These are phyloP conservation scores for Dysidea cf. avara DNA, from an alignment of 37 sponge, comb jelly and placozoan genomes.

Conservation along the genomic window DNA sequence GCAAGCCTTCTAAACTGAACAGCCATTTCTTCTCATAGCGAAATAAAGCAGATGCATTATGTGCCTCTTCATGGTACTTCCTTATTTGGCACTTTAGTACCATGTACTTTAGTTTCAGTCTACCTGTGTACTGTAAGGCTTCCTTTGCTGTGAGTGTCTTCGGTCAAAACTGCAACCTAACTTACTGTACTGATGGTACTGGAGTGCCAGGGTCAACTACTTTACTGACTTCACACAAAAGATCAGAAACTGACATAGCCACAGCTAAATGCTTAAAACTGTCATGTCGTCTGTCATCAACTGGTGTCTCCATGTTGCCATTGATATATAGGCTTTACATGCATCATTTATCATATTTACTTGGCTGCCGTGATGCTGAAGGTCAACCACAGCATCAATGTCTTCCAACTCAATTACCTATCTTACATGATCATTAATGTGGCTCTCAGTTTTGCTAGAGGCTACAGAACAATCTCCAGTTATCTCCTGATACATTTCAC, in stretches of 20 bases:
- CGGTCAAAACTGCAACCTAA: slow-evolving; percentile 26
- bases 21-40: slow-evolving; percentile 25
- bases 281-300: slow-evolving; percentile 33
- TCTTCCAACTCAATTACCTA: slow-evolving; percentile 18
- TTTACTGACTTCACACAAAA: slow-evolving; percentile 5
- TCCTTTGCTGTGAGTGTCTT: not conserved
- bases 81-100: slow-evolving; percentile 27
- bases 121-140: slow-evolving; percentile 17
- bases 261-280: not conserved
- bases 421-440: slow-evolving; percentile 12
- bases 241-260: not conserved
- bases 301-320: slow-evolving; percentile 16
- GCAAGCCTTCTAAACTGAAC: slow-evolving; percentile 5
- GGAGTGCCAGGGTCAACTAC: not conserved
- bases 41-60: slow-evolving; percentile 43
- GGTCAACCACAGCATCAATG: slow-evolving; percentile 7
- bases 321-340: slow-evolving; percentile 18
- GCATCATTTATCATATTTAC: slow-evolving; percentile 24
- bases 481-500: not conserved
- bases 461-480: slow-evolving; percentile 19
- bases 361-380: slow-evolving; percentile 7
- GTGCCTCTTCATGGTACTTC: slow-evolving; percentile 20
- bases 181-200: slow-evolving; percentile 24
- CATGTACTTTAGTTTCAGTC: slow-evolving; percentile 16
- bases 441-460: not conserved